Base-by-base conservation (phyloP, 2,113 vertebrate genomes). In the Elachura formosa region DNA sequence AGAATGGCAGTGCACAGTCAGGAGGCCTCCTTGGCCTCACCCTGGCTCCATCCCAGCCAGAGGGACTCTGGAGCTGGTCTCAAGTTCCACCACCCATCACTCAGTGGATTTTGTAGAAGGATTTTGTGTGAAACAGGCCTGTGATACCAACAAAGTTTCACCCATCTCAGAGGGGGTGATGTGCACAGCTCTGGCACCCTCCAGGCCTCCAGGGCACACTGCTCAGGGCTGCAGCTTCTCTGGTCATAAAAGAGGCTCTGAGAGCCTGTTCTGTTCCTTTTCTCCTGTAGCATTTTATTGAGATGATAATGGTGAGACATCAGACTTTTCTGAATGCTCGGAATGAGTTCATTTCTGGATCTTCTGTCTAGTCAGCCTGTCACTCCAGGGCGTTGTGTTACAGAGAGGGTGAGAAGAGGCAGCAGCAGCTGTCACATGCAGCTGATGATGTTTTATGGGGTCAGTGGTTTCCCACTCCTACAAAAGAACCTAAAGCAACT, bases 141-240 rank as follows among this genome's bases (percentile, higher is more conserved):
- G 25, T 41, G 36, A 36, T 48, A 55, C 6, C 3, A 0, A 5
- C 0, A 0, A 0, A 0, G 0, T 75, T 72, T 48, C 56, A 24
- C n/a, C 31, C 0, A 0, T 17, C 52, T 22, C 38, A 0, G 29
- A 88, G 22, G 6, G 14, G 59, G 5, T n/a, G 23, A 2, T 7
- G 25, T 29, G 36, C 31, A 5, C 0, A 1, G 31, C 63, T n/a
- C 14, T 0, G 0, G 26, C 43, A 36, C 14, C 11, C 14, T 40
- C 73, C 4, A 1, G 14, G 49, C 9, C 7, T 5, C 1, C 0
- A 82, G 55, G 38, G 28, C 4, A 2, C 0, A 2, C 10, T 25
- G 8, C 49, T 28, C 26, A 41, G 59, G 59, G n/a, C 34, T 90
- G 64, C 33, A 83, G 10, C 21, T 66, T 25, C 51, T 41, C 41